Evolutionary conservation across 2,888 invertebrate species (phyloP).

Genomic region (Morpho deidamia): DNA sequence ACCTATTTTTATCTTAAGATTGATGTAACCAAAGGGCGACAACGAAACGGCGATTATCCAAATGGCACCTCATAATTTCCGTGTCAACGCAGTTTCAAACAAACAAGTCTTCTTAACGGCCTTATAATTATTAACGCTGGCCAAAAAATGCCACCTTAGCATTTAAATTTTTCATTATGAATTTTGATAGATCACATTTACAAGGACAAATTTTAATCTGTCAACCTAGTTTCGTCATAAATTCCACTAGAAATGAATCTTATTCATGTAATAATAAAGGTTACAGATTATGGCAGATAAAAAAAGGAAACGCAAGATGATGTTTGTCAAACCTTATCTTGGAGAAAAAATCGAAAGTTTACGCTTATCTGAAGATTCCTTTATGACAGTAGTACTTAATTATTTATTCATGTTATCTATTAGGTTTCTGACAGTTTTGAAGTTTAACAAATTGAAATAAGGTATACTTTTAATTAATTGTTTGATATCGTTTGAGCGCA

Average conservation of each 20-base stretch:
- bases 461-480: not conserved
- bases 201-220: not conserved
- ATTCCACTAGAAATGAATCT: not conserved
- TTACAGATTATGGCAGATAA: not conserved
- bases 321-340: constrained; percentile 7
- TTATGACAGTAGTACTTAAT: constrained; percentile 20
- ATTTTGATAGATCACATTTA: constrained; percentile 7
- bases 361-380: constrained; percentile 21
- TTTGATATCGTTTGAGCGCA: not conserved
- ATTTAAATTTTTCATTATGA: constrained; percentile 15
- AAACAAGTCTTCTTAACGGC: constrained; percentile 7
- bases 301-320: not conserved
- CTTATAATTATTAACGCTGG: constrained; percentile 9
- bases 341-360: constrained; percentile 22
- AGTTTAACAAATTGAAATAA: not conserved
- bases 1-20: constrained; percentile 1
- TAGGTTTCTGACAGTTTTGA: not conserved
- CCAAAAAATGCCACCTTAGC: constrained; percentile 8
- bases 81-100: constrained; percentile 4
- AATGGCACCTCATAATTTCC: constrained; percentile 14
- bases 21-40: constrained; percentile 6
- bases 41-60: constrained; percentile 13
- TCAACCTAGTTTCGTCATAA: not conserved
- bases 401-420: constrained; percentile 17
- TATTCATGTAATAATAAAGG: not conserved